These are phyloP conservation scores for Mercenaria mercenaria DNA, from an alignment of 1,140 invertebrate species.

Conservation along the genomic window DNA sequence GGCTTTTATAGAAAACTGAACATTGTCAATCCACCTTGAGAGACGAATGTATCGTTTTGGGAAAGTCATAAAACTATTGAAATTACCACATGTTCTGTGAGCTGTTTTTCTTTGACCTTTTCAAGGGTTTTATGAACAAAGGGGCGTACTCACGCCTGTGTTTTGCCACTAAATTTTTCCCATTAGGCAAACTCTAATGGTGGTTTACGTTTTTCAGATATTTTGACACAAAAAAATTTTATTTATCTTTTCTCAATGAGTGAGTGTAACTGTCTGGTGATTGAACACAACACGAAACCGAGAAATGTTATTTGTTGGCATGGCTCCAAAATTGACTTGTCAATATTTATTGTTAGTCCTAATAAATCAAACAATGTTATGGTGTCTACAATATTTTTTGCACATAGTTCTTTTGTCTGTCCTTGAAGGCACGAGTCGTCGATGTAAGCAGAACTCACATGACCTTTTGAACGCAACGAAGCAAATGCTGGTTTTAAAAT, in stretches of 20 bases:
- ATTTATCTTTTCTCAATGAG: not conserved
- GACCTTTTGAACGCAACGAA: not conserved
- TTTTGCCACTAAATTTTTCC: too few relatives aligned
- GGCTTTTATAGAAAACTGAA: too few relatives aligned
- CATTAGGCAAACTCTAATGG: too few relatives aligned
- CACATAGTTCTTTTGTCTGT: not conserved
- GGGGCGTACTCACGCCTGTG: too few relatives aligned
- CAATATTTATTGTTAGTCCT: conserved; percentile 1
- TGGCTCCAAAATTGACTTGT: not conserved
- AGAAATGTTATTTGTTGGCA: not conserved
- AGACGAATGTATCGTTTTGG: too few relatives aligned
- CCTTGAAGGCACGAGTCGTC: conserved; percentile 1
- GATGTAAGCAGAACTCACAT: conserved; percentile 16
- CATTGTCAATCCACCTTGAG: too few relatives aligned
- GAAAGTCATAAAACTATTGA: not conserved
- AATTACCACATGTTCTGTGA: too few relatives aligned
- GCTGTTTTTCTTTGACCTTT: too few relatives aligned
- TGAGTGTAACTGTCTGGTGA: not conserved
- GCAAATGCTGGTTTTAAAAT: conserved; percentile 27
- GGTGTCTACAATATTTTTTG: not conserved
- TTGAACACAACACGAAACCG: not conserved
- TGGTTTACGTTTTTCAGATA: not conserved
- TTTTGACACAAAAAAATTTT: not conserved
- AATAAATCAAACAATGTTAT: conserved; percentile 14
- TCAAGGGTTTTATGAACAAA: too few relatives aligned